A percentile compares a stretch with the other conserved stretches of the same genome.
Evolutionary conservation across 64 coral and sea anemone genomes (phyloP).

Genomic region (Dendrophyllia cribrosa): DNA sequence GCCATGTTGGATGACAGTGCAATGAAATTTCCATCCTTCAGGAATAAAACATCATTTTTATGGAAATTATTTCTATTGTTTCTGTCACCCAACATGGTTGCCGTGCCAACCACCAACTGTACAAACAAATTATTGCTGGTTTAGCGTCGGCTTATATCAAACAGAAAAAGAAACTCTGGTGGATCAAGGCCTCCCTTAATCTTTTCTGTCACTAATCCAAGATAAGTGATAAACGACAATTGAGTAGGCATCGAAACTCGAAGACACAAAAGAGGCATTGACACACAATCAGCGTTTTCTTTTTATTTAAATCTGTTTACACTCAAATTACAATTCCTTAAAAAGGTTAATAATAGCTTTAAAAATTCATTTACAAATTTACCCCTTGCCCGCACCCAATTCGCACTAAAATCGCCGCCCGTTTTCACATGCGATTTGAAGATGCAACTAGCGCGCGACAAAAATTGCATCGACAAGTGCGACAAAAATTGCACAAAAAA

Average conservation of each 20-base stretch:
- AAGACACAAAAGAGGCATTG: conserved; percentile 6
- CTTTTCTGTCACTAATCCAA: not conserved
- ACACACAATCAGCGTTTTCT: conserved; percentile 38
- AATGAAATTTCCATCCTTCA: too few species aligned
- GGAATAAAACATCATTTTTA: too few species aligned
- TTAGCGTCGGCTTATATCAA: not conserved
- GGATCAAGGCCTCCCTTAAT: not conserved
- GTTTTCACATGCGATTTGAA: too few species aligned
- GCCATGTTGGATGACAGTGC: too few species aligned
- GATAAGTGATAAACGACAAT: not conserved
- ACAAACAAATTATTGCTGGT: too few species aligned
- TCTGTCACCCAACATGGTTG: too few species aligned
- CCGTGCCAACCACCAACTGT: too few species aligned
- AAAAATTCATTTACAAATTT: not conserved
- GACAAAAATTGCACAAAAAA: too few species aligned
- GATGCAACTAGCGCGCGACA: too few species aligned
- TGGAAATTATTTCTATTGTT: too few species aligned
- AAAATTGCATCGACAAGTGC: too few species aligned
- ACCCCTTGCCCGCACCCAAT: not conserved
- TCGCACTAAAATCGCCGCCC: too few species aligned
- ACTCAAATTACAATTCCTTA: not conserved
- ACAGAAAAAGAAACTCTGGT: conserved; percentile 19
- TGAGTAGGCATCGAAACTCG: not conserved
- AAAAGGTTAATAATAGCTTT: not conserved
- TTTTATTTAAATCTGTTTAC: conserved; percentile 5